A percentile compares a stretch with the other conserved stretches of the same genome.
These are phyloP conservation scores for Mystacides longicornis DNA, from an alignment of 2,888 invertebrate genomes.

Conservation along the genomic window DNA sequence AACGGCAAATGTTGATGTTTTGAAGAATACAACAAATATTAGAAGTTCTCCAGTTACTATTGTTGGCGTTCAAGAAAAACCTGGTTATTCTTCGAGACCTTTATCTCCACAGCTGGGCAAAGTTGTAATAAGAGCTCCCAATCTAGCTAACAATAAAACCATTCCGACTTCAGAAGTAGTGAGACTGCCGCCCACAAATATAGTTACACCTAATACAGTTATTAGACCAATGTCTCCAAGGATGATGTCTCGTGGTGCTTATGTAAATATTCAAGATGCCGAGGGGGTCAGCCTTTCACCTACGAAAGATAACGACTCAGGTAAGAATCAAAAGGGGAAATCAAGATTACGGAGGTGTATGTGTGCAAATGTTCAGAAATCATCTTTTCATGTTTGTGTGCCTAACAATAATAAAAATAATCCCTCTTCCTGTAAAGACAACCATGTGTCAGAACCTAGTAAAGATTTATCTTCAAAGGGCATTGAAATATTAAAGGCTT, in stretches of 20 bases:
- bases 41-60: constrained; percentile 40
- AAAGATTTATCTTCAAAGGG: constrained; percentile 32
- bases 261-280: constrained; percentile 64
- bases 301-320: constrained; percentile 59
- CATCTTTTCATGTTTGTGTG: constrained; percentile 22
- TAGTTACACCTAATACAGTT: constrained; percentile 48
- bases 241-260: constrained; percentile 50
- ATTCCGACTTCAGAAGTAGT: constrained; percentile 48
- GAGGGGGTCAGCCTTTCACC: constrained; percentile 52
- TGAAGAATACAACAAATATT: constrained; percentile 17
- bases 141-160: constrained; percentile 33
- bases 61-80: constrained; percentile 36
- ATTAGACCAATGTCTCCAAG: constrained; percentile 38
- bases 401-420: constrained; percentile 27
- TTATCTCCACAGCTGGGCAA: constrained; percentile 60
- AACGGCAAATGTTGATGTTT: constrained; percentile 8
- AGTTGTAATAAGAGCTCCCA: constrained; percentile 53
- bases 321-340: constrained; percentile 49
- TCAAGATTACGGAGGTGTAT: constrained; percentile 21
- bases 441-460: constrained; percentile 16
- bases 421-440: constrained; percentile 4
- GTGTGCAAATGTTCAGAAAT: constrained; percentile 19
- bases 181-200: constrained; percentile 53
- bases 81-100: constrained; percentile 35
- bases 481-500: constrained; percentile 45